Evolutionary conservation across 2,113 vertebrate genomes (phyloP).

Genomic region (Thunnus thynnus): DNA sequence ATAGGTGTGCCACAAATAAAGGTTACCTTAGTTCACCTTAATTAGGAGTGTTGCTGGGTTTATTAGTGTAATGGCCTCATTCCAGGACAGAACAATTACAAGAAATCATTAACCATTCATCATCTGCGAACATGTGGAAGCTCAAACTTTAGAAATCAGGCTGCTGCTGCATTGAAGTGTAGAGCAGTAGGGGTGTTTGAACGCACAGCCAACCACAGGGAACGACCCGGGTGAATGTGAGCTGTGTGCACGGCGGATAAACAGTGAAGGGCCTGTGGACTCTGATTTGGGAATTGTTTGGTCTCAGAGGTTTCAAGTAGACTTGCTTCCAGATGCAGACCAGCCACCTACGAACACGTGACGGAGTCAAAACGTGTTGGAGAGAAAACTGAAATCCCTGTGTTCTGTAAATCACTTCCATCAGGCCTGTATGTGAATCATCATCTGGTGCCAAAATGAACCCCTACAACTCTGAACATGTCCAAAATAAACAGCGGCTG

Average conservation of each 20-base stretch:
- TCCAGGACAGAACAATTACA: neutral
- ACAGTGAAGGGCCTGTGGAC: neutral
- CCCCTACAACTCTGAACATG: neutral
- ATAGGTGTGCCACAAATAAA: too few relatives aligned
- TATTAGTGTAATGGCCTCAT: too few relatives aligned
- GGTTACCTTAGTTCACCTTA: neutral
- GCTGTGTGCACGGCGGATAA: neutral
- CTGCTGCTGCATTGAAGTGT: neutral
- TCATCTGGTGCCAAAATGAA: neutral
- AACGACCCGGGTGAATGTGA: neutral
- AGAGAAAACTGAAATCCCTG: conserved; percentile 8
- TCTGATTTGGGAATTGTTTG: neutral
- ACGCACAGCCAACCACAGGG: neutral
- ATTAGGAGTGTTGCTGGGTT: neutral
- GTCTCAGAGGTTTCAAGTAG: neutral
- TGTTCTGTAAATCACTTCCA: neutral
- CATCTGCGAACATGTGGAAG: too few relatives aligned
- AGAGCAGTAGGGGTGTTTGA: neutral
- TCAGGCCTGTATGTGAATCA: neutral
- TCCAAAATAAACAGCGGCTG: too few relatives aligned
- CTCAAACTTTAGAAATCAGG: too few relatives aligned
- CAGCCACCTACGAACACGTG: conserved; percentile 5
- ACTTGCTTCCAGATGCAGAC: conserved; percentile 26
- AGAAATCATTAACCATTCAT: neutral
- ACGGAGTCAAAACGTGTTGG: neutral